phyloP scores from a whole-genome alignment of 2,113 vertebrate genomes.

The Thomomys bottae region DNA sequence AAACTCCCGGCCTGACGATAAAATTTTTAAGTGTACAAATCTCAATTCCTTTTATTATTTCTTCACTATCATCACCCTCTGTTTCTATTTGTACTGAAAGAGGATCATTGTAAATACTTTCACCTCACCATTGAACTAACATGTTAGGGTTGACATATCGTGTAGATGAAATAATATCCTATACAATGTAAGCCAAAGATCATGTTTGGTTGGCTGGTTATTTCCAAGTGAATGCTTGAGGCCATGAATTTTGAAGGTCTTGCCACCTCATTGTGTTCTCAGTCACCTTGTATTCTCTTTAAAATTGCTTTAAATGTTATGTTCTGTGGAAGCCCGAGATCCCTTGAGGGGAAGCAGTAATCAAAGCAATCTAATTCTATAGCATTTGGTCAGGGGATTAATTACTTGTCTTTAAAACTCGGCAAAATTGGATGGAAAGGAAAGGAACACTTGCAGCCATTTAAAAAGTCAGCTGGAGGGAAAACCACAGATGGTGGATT shows the following conservation, averaged over 20 bases:
- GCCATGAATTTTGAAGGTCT: slow-evolving; percentile 37
- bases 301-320: slow-evolving; percentile 47
- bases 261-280: slow-evolving; percentile 31
- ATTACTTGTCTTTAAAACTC: slow-evolving; percentile 63
- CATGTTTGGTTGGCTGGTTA: not conserved
- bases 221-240: slow-evolving; percentile 14
- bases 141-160: not conserved
- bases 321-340: slow-evolving; percentile 1
- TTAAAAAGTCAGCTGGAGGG: slow-evolving; percentile 45
- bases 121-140: not conserved
- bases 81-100: slow-evolving; percentile 13
- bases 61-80: not conserved
- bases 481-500: slow-evolving; percentile 13
- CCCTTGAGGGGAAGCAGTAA: not conserved
- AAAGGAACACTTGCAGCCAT: slow-evolving; percentile 45
- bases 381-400: slow-evolving; percentile 59
- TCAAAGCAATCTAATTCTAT: slow-evolving; percentile 60
- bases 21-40: not conserved
- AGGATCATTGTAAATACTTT: not conserved
- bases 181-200: not conserved
- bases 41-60: not conserved
- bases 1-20: too few species aligned
- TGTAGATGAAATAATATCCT: not conserved
- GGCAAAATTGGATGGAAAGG: slow-evolving; percentile 54
- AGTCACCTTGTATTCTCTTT: slow-evolving; percentile 27